These are phyloP conservation scores for Aelia acuminata DNA, from an alignment of 2,888 invertebrate genomes.

Conservation along the genomic window DNA sequence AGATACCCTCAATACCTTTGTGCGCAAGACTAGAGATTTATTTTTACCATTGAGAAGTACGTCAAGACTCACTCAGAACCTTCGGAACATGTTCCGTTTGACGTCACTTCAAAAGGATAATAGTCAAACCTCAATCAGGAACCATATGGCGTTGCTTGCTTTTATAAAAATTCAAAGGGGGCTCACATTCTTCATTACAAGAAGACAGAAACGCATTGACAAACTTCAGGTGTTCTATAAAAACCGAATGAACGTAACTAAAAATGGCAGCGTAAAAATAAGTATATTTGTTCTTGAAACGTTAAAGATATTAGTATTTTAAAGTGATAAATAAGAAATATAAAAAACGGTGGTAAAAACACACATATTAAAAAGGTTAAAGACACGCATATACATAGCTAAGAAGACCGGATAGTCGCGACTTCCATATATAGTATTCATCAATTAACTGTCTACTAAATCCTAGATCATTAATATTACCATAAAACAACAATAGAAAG, in stretches of 20 bases:
- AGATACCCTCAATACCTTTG: no score
- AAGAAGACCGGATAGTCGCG: neutral
- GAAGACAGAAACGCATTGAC: neutral
- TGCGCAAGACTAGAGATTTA: no score
- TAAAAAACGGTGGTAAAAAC: neutral
- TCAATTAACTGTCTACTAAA: slow-evolving; percentile 35
- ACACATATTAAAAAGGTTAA: neutral
- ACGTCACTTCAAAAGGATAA: neutral
- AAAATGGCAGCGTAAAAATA: neutral
- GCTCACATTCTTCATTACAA: no score
- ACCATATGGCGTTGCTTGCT: neutral
- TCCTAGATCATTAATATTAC: slow-evolving; percentile 22
- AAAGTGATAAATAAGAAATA: neutral
- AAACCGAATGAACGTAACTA: neutral
- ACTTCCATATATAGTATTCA: neutral
- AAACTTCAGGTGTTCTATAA: neutral
- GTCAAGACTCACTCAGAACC: neutral
- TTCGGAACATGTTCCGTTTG: neutral
- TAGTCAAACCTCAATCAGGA: neutral
- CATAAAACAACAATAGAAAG: neutral
- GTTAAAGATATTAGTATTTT: neutral
- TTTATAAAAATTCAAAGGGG: neutral
- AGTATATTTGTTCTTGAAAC: neutral
- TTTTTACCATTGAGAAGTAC: neutral
- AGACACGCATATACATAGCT: neutral